Evolutionary conservation across 2,888 invertebrate genomes (phyloP), one percentile per base, ranked within the genome.

Genomic region (Eristalis intricaria): DNA sequence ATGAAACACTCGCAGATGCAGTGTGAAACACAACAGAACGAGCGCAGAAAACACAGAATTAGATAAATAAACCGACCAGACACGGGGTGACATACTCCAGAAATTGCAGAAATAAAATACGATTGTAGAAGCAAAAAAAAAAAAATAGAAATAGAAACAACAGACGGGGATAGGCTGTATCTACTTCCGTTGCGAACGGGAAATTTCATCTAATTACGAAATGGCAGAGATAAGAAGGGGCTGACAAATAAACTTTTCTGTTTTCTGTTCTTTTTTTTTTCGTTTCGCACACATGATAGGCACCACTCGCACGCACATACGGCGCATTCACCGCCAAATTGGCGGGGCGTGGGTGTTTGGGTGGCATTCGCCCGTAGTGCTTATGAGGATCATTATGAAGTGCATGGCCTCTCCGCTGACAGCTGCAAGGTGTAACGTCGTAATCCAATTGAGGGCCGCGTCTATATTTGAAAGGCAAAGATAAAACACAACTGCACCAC

Each of bases 171-270:
- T 35, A 26, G 10, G 13, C 26, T 66, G 56, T 84, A 68, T 71
- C 76, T 68, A 85, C 84, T 85, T 85, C 84, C 84, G 84, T 73
- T 81, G 71, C 71, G 76, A 76, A 68, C 71, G 84, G 71, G 71
- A 81, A 76, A 73, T 73, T 81, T 81, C 84, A 85, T 76, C 84
- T 85, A 85, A 85, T 85, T 85, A 76, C 63, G 81, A 85, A 85
- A 85, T 66, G 40, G 26, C 71, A 26, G 75, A 43, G 84, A 85
- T 85, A 84, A 84, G 76, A 71, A 65, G 50, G 50, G 50, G 50
- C 19, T 50, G 50, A 50, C 50, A 8, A 50, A 50, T 50, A 50
- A 56, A 76, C 71, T 75, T 32, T 32, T 32, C 32, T 8, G 32
- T 32, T 32, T 32, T 32, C 5, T 8, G 4, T 32, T 32, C 10